Evolutionary conservation across 2,113 vertebrate genomes (phyloP).

Genomic region (Orycteropus afer): DNA sequence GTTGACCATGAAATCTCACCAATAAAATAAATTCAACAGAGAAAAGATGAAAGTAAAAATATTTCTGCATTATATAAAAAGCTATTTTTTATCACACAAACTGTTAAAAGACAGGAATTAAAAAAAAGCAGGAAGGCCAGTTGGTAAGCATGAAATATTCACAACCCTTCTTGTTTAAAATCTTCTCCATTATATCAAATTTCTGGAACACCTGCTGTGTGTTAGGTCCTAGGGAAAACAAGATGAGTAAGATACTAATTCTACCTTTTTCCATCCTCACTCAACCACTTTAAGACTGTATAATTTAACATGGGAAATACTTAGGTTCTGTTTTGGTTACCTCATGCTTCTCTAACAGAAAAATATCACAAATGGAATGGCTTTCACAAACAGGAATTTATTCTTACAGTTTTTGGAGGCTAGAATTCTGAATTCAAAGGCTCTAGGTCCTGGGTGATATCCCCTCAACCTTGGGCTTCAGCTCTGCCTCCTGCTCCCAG

Average conservation of each 20-base stretch:
- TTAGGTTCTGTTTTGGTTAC: too few relatives aligned
- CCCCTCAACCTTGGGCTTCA: too few relatives aligned
- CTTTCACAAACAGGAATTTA: too few relatives aligned
- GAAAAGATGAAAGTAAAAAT: background rate
- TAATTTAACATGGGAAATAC: background rate
- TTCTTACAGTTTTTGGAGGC: too few relatives aligned
- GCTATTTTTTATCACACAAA: background rate
- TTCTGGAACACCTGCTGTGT: background rate
- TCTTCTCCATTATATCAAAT: background rate
- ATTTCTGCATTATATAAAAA: slow-evolving; percentile 9
- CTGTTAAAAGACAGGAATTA: background rate
- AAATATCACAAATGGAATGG: too few relatives aligned
- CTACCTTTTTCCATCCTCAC: background rate
- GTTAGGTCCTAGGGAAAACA: background rate
- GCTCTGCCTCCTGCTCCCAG: too few relatives aligned
- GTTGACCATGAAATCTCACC: background rate
- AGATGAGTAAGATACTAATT: background rate
- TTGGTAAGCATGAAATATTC: background rate
- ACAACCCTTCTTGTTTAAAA: background rate
- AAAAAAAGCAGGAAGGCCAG: background rate
- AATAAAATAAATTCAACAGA: slow-evolving; percentile 15
- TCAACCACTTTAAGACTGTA: background rate
- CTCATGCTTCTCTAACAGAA: too few relatives aligned
- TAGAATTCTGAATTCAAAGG: too few relatives aligned
- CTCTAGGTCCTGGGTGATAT: too few relatives aligned